Evolutionary conservation across 2,888 invertebrate genomes (phyloP), one percentile per base, ranked within the genome.

Genomic region (Calephelis perditalis): DNA sequence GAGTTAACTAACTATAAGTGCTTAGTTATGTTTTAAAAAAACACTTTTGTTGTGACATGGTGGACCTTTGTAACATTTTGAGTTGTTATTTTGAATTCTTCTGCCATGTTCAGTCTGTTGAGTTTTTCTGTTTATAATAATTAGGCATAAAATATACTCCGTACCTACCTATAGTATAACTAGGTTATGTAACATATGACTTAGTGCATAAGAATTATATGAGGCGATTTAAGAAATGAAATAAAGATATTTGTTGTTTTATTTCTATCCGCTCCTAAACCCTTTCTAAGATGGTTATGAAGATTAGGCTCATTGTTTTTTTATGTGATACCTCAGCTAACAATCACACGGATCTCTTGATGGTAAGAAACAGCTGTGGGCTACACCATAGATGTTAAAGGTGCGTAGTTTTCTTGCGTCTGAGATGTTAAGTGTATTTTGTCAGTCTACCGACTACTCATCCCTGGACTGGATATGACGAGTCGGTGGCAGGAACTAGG

Each of bases 91-190:
- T 54, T 37, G n/a, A 54, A 56, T 62, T 63, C 49, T 43, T 62
- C 61, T 57, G 26, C 57, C 43, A 61, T 58, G 45, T 59, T 37
- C 47, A 56, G 54, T 61, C 57, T 63, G 67, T 67, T 67, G 67
- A 64, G 60, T 68, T 67, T 64, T 57, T 69, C 65, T 67, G 63
- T 65, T 68, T 56, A 67, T 66, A 65, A 64, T 67, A 67, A 58
- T 59, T 67, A 67, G 65, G 67, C 65, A 71, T 73, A 75, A 66
- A 68, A 72, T 75, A 76, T 81, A 84, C 83, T 82, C 78, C 78
- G 84, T 84, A 85, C 84, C 84, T 85, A 85, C 78, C 74, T 77
- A 74, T 79, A 79, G 75, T 71, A 65, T 75, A 77, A 76, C 66
- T 76, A 79, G 75, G 67, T 71, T 73, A 81, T 81, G 80, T 82